A percentile compares a stretch with the other conserved stretches of the same genome.
Evolutionary conservation across 2,113 vertebrate genomes (phyloP).

Genomic region (Parus major): DNA sequence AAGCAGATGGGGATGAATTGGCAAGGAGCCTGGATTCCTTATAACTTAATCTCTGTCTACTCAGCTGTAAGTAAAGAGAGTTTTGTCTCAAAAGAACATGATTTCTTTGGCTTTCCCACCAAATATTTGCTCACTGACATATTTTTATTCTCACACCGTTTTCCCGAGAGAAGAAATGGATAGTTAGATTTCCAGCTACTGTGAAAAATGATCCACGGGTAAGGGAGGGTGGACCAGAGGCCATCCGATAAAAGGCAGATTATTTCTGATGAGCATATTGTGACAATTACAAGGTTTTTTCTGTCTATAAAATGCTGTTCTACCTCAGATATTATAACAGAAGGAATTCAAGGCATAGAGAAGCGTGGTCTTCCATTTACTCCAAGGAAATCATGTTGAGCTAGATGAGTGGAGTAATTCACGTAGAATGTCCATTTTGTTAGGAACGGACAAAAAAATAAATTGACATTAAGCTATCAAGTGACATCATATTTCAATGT

Average conservation of each 20-base stretch:
- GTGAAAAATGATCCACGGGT: background rate
- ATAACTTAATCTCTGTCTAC: slow-evolving; percentile 39
- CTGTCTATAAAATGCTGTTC: background rate
- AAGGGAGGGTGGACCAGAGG: background rate
- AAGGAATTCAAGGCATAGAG: background rate
- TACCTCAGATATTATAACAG: background rate
- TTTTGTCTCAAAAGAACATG: slow-evolving; percentile 12
- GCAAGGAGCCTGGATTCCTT: background rate
- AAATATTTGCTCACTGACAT: slow-evolving; percentile 15
- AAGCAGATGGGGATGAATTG: slow-evolving; percentile 31
- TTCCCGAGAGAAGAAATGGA: background rate
- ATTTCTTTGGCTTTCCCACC: background rate
- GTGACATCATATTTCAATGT: background rate
- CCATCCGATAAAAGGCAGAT: background rate
- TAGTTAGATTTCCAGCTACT: background rate
- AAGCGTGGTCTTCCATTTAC: background rate
- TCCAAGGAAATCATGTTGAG: background rate
- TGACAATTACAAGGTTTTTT: background rate
- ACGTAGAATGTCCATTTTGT: background rate
- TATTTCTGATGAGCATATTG: background rate
- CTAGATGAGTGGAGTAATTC: background rate
- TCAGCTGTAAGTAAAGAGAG: slow-evolving; percentile 12
- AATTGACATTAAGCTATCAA: background rate
- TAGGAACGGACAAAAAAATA: background rate
- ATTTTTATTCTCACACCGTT: background rate